These are phyloP conservation scores for Girardia tigrina DNA, from an alignment of 2,888 invertebrate genomes.

Conservation along the genomic window DNA sequence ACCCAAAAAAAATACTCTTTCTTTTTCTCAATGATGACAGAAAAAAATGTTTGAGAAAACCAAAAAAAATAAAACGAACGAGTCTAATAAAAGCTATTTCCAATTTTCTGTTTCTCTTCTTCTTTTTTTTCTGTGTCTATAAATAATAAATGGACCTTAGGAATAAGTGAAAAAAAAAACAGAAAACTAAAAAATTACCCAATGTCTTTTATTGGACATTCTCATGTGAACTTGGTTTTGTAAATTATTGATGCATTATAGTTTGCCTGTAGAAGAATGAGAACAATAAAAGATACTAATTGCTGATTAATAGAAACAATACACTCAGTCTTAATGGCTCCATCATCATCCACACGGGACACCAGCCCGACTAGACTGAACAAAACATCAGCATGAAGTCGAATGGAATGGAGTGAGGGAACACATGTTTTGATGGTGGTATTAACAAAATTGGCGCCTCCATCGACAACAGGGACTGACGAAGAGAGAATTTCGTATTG, in stretches of 20 bases:
- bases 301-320: constrained; percentile 14
- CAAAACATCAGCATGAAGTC: constrained; percentile 20
- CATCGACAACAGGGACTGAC: constrained; percentile 5
- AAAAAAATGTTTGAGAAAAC: no score
- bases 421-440: constrained; percentile 10
- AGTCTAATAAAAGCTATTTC: no score
- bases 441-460: constrained; percentile 23
- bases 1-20: no score
- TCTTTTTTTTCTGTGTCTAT: no score
- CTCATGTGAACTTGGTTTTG: constrained; percentile 12
- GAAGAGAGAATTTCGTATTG: constrained; percentile 14
- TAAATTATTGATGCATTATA: constrained; percentile 13
- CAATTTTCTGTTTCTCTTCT: no score
- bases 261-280: constrained; percentile 23
- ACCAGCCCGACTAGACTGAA: constrained; percentile 19
- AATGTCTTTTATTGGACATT: constrained; percentile 14
- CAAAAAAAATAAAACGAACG: no score
- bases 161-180: no score
- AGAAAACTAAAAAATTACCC: background rate
- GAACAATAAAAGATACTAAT: constrained; percentile 20
- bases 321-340: constrained; percentile 20
- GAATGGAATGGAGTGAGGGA: constrained; percentile 13
- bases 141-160: no score
- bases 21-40: no score
- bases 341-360: constrained; percentile 23